Evolutionary conservation across 2,888 invertebrate species (phyloP), one percentile per base, ranked within the genome.

Genomic region (Branchinecta sandiegonensis): DNA sequence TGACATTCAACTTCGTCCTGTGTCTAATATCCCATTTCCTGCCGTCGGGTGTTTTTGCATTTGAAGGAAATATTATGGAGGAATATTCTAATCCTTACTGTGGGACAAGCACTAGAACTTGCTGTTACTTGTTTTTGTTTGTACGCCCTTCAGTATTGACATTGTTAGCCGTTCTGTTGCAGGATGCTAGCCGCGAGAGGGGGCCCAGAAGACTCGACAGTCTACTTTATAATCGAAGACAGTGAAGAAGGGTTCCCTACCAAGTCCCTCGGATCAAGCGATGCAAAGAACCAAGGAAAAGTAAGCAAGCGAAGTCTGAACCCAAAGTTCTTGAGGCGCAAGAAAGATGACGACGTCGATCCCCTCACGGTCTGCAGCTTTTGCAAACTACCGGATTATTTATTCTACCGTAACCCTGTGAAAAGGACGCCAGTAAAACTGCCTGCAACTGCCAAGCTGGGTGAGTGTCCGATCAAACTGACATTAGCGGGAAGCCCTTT

Each of bases 281-380:
- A 23, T 56, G n/a, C 63, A 56, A 56, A 56, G 63, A 56, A 56
- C n/a, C 63, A 56, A 56, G 12, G 23, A 17, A 56, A 56, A 56
- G 23, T 23, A 8, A 1, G 23, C n/a, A 56, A 56, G 8, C 63
- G 63, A 23, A n/a, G n/a, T 56, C 23, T 23, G 23, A 56, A 56
- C 23, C 14, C 14, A 23, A 56, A 23, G 63, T 56, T 56, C 23
- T 11, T 56, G 23, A 8, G 63, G 23, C 9, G 63, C n/a, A 56
- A 56, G 23, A 56, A 23, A 56, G 63, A 56, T 11, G 63, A 56
- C 14, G 63, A 56, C 23, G 63, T 56, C 14, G 63, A 56, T 56
- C 63, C 63, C 63, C 23, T 56, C n/a, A 56, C 63, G 23, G 63
- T 56, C 23, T 56, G 63, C 63, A 56, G 63, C 23, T 56, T 56